Percentiles rank a stretch among this genome's conserved stretches.
Evolutionary conservation across 2,888 invertebrate species (phyloP).

Genomic region (Drosophila subquinaria): DNA sequence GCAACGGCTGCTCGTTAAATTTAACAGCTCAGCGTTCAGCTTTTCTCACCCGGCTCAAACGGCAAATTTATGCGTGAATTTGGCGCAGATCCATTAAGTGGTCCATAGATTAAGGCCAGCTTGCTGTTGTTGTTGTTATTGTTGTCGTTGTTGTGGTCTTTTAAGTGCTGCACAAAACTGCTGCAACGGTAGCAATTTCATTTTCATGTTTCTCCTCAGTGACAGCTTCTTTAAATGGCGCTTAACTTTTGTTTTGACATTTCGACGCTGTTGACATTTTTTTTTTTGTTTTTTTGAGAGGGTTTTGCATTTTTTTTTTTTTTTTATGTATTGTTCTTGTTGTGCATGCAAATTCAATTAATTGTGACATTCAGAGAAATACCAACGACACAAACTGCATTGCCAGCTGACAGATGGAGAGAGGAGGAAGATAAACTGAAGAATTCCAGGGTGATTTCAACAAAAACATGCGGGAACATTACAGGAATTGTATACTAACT

Average conservation of each 20-base stretch:
- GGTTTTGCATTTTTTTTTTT: slow-evolving; percentile 4
- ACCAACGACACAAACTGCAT: slow-evolving; percentile 28
- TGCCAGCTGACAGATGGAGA: neutral
- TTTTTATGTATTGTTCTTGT: slow-evolving; percentile 32
- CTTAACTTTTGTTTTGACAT: slow-evolving; percentile 73
- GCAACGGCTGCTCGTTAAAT: slow-evolving; percentile 69
- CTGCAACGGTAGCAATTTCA: slow-evolving; percentile 71
- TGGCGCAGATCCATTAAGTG: slow-evolving; percentile 83
- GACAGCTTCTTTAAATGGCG: slow-evolving; percentile 82
- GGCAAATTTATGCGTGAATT: slow-evolving; percentile 82
- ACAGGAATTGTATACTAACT: neutral
- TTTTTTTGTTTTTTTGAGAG: slow-evolving; percentile 7
- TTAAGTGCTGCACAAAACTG: slow-evolving; percentile 54
- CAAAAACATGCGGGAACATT: neutral
- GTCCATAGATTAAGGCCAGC: slow-evolving; percentile 72
- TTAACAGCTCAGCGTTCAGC: slow-evolving; percentile 75
- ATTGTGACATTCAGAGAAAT: slow-evolving; percentile 63
- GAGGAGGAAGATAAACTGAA: neutral
- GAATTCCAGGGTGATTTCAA: neutral
- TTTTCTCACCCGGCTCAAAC: slow-evolving; percentile 64
- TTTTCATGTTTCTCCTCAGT: slow-evolving; percentile 62
- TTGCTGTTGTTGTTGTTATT: slow-evolving; percentile 16
- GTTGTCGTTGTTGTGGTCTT: slow-evolving; percentile 37
- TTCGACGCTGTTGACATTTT: slow-evolving; percentile 65
- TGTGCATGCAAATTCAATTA: slow-evolving; percentile 75